Evolutionary conservation across 1,140 invertebrate genomes (phyloP).

Genomic region (Hydropsyche tenuis): DNA sequence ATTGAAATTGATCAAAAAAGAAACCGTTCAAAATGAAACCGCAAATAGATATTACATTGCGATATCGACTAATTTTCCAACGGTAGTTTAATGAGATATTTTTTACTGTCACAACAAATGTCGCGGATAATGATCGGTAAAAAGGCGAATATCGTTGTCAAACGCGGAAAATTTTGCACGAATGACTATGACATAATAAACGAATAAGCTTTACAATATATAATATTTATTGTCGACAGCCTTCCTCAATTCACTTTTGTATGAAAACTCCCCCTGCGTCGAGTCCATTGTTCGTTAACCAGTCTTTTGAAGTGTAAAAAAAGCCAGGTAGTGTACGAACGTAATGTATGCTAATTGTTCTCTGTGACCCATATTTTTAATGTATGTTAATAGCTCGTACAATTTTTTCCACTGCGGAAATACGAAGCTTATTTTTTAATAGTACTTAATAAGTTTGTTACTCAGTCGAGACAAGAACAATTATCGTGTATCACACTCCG

Average conservation of each 20-base stretch:
- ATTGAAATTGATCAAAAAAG: neutral
- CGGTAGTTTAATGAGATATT: slow-evolving; percentile 25
- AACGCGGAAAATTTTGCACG: slow-evolving; percentile 26
- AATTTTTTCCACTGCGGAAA: slow-evolving; percentile 12
- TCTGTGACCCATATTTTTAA: slow-evolving; percentile 22
- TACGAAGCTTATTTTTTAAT: too few species aligned
- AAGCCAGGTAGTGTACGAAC: neutral
- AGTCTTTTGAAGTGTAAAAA: neutral
- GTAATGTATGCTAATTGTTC: slow-evolving; percentile 16
- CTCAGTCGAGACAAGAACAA: too few species aligned
- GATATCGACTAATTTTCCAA: slow-evolving; percentile 15
- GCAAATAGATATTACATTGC: slow-evolving; percentile 5
- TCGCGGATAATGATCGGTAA: neutral
- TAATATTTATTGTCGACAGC: neutral
- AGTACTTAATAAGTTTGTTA: too few species aligned
- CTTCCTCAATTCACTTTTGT: slow-evolving; percentile 40
- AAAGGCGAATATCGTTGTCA: slow-evolving; percentile 18
- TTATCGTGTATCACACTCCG: too few species aligned
- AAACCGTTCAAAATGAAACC: slow-evolving; percentile 14
- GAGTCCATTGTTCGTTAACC: neutral
- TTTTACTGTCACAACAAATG: neutral
- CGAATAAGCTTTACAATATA: too few species aligned
- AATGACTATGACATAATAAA: slow-evolving; percentile 23
- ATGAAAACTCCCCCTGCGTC: neutral
- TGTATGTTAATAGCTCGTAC: neutral